Base-by-base conservation (phyloP, 2,113 vertebrate species). In the Tyrannus savana region DNA sequence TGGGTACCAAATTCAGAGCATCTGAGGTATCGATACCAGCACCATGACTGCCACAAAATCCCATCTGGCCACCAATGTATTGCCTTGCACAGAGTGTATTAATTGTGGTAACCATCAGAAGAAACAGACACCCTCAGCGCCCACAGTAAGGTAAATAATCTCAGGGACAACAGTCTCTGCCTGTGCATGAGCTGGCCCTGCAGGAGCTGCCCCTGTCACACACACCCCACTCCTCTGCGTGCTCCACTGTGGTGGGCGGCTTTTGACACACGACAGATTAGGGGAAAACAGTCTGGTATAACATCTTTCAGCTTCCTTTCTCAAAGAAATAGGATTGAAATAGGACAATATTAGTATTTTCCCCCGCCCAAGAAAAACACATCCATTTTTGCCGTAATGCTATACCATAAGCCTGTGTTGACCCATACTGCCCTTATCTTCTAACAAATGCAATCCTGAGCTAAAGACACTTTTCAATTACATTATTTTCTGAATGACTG, bases 171-270 rank as follows among this genome's bases (percentile, higher is more conserved):
- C 13, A 17, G 33, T 30, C 16, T 25, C 0, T 58, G 71, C 41
- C 19, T 2, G 14, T 58, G 79, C 41, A 52, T 0, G 6, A 33
- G 41, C 59, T 37, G 53, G 39, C 9, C 22, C 68, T 71, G 42
- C 47, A 60, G 50, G 39, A 76, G 44, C 50, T 78, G 56, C n/a
- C 17, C 31, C 1, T 6, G 73, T 64, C 27, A 14, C 7, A 1
- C 50, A 37, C 5, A 1, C 1, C 0, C 7, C 1, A 3, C 52
- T 53, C 22, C 35, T 28, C 30, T 4, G 24, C 37, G 22, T 1
- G 0, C 46, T 60, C 28, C 3, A 2, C 69, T 31, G 35, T 0
- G 0, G 4, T 2, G 1, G 23, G 52, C 5, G 1, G 44, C 53
- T 80, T 68, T n/a, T n/a, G 24, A 52, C 41, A 44, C 2, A 1